Conservation (phyloP, 2,888 invertebrate species). For the Schizaphis graminum region DNA sequence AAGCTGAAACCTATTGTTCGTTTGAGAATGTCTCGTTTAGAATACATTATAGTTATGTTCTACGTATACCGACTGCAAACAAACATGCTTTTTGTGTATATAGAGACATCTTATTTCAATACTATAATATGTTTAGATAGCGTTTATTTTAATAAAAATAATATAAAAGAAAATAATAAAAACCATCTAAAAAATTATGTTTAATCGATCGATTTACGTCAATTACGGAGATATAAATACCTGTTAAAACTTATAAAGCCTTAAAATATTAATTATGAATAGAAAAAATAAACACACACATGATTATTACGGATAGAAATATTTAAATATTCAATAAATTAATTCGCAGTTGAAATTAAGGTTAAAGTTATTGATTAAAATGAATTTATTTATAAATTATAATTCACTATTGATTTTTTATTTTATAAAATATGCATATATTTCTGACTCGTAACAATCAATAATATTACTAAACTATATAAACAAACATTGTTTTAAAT, state of each 20-base stretch:
- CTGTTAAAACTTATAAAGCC: neutral
- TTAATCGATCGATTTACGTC: neutral
- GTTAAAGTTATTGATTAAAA: neutral
- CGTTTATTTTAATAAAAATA: neutral
- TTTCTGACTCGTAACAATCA: neutral
- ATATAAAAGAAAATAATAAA: neutral
- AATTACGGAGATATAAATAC: neutral
- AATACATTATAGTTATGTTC: neutral
- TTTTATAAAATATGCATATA: neutral
- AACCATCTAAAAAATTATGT: neutral
- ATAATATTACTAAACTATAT: neutral
- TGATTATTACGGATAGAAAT: neutral
- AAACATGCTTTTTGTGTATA: neutral
- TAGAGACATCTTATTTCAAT: neutral
- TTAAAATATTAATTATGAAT: neutral
- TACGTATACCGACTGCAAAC: neutral
- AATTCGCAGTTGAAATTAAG: neutral
- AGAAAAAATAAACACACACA: neutral
- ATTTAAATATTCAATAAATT: neutral
- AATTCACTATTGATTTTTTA: neutral
- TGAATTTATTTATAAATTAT: neutral
- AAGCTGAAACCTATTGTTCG: neutral
- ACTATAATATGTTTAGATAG: neutral
- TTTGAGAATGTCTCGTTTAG: neutral
- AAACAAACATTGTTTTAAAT: neutral